Evolutionary conservation across 2,113 vertebrate genomes (phyloP).

Genomic region (Donacobius atricapilla): DNA sequence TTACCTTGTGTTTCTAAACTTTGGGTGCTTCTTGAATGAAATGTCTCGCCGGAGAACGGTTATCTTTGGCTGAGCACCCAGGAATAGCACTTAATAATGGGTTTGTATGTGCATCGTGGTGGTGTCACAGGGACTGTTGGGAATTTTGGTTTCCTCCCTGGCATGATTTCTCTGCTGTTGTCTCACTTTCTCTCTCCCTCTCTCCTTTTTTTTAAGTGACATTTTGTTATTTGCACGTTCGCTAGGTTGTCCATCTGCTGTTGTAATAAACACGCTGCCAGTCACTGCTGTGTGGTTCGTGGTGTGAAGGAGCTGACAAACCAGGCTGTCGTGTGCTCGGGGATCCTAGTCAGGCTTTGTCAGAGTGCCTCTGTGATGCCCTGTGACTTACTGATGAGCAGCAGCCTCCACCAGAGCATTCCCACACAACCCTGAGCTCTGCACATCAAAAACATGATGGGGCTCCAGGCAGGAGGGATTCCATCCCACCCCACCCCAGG

Average conservation of each 20-base stretch:
- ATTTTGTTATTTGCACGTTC: slow-evolving; percentile 3
- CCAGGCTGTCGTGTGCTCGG: background rate
- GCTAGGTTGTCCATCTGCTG: slow-evolving; percentile 47
- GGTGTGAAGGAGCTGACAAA: slow-evolving; percentile 8
- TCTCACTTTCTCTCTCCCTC: background rate
- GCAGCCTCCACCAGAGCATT: background rate
- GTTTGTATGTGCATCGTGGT: background rate
- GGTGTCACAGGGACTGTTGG: background rate
- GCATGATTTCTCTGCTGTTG: background rate
- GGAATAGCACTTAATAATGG: background rate
- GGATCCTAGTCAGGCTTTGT: background rate
- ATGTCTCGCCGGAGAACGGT: background rate
- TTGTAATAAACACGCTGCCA: background rate
- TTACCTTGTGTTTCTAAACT: background rate
- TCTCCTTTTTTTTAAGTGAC: background rate
- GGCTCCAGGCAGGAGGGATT: background rate
- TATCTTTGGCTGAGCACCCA: background rate
- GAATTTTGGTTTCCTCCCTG: background rate
- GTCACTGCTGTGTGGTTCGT: background rate
- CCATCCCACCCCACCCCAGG: background rate
- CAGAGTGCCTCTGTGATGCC: background rate
- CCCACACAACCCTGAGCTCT: background rate
- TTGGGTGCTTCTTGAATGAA: background rate
- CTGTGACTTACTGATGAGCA: background rate
- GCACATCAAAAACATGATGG: background rate